A percentile compares a stretch with the other conserved stretches of the same genome.
These are phyloP conservation scores for Drosophila sturtevanti DNA, from an alignment of 1,140 invertebrate genomes.

Conservation along the genomic window DNA sequence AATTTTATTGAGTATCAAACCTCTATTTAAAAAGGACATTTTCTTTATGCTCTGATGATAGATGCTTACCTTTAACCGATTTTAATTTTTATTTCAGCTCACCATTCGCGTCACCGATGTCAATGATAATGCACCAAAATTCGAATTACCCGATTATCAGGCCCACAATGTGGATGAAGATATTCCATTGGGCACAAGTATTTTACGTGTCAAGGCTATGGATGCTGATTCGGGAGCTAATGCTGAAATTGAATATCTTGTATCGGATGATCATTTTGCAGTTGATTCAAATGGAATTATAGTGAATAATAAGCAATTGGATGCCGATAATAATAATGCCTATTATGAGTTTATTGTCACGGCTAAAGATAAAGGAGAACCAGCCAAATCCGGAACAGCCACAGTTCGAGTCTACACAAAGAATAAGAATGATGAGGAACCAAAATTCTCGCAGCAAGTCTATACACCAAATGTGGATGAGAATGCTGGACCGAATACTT, in stretches of 20 bases:
- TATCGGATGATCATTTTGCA: slow-evolving; percentile 95
- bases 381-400: slow-evolving; percentile 94
- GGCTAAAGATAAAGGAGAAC: slow-evolving; percentile 96
- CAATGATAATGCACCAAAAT: slow-evolving; percentile 97
- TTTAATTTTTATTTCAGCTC: slow-evolving; percentile 84
- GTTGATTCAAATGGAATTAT: slow-evolving; percentile 96
- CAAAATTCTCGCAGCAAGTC: slow-evolving; percentile 97
- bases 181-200: slow-evolving; percentile 94
- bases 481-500: slow-evolving; percentile 95
- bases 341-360: slow-evolving; percentile 97
- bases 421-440: slow-evolving; percentile 98
- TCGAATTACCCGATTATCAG: slow-evolving; percentile 97
- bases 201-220: slow-evolving; percentile 95
- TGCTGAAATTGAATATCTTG: slow-evolving; percentile 96
- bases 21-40: too few species aligned
- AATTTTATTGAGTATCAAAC: too few species aligned
- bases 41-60: too few species aligned
- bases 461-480: slow-evolving; percentile 98
- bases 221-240: slow-evolving; percentile 96
- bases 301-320: slow-evolving; percentile 95
- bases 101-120: slow-evolving; percentile 97
- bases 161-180: slow-evolving; percentile 97
- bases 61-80: background rate
- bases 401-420: slow-evolving; percentile 97
- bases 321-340: slow-evolving; percentile 98